Evolutionary conservation across 2,888 invertebrate species (phyloP).

Genomic region (Adelphocoris suturalis): DNA sequence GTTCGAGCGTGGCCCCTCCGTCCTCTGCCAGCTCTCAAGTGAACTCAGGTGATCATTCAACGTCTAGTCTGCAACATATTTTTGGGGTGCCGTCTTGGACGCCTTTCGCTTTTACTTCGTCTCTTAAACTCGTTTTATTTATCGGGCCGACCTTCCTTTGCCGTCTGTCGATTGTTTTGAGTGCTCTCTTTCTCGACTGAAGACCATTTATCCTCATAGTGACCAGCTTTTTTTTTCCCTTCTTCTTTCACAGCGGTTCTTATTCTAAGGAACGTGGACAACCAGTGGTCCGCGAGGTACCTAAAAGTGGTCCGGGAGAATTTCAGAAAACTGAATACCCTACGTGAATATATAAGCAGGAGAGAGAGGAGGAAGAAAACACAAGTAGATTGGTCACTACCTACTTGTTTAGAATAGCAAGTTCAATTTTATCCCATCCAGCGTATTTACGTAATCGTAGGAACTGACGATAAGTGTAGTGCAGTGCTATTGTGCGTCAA

Average conservation of each 20-base stretch:
- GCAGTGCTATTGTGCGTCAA: no score
- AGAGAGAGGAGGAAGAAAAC: no score
- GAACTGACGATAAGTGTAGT: no score
- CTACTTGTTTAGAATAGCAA: no score
- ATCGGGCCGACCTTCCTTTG: constrained; percentile 39
- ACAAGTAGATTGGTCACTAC: no score
- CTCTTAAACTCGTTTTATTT: constrained; percentile 51
- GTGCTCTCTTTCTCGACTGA: not conserved
- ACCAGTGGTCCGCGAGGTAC: no score
- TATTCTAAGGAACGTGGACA: no score
- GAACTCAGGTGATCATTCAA: constrained; percentile 64
- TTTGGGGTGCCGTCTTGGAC: constrained; percentile 50
- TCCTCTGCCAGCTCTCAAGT: not conserved
- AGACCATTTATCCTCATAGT: not conserved
- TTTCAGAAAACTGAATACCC: no score
- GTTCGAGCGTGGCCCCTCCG: constrained; percentile 46
- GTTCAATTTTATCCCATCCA: no score
- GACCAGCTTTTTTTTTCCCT: not conserved
- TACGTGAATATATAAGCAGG: no score
- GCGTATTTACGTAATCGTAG: no score
- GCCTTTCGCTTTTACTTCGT: constrained; percentile 35
- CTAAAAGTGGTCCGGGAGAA: no score
- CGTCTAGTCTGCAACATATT: constrained; percentile 63
- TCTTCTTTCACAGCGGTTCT: not conserved
- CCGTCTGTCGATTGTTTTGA: constrained; percentile 56